A percentile compares a stretch with the other conserved stretches of the same genome.
Evolutionary conservation across 1,140 invertebrate species (phyloP).

Genomic region (Drosophila burlai): DNA sequence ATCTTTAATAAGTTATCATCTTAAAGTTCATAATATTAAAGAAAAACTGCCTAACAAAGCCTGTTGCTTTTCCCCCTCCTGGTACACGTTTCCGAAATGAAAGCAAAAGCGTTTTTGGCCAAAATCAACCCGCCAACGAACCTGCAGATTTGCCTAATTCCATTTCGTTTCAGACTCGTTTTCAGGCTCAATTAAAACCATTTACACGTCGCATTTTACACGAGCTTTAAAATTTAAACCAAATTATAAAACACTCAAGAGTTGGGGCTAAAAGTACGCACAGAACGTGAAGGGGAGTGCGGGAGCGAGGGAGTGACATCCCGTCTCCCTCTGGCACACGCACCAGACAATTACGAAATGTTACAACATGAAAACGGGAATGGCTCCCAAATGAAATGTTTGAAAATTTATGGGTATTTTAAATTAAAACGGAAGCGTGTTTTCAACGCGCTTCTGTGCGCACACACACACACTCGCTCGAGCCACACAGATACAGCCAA

Average conservation of each 20-base stretch:
- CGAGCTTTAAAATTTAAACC: slow-evolving; percentile 71
- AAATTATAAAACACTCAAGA: slow-evolving; percentile 68
- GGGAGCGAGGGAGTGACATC: background rate
- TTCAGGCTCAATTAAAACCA: slow-evolving; percentile 79
- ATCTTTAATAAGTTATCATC: background rate
- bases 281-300: slow-evolving; percentile 3
- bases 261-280: slow-evolving; percentile 4
- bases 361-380: slow-evolving; percentile 82
- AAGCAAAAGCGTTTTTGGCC: slow-evolving; percentile 15
- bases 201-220: slow-evolving; percentile 76
- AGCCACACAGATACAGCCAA: slow-evolving; percentile 67
- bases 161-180: slow-evolving; percentile 68
- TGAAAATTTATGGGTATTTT: slow-evolving; percentile 85
- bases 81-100: slow-evolving; percentile 2
- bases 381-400: slow-evolving; percentile 85
- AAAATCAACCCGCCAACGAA: slow-evolving; percentile 1
- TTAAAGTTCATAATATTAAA: background rate
- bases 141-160: slow-evolving; percentile 54
- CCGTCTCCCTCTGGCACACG: slow-evolving; percentile 29
- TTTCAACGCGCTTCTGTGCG: slow-evolving; percentile 66
- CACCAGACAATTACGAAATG: slow-evolving; percentile 80
- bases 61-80: slow-evolving; percentile 32
- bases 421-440: slow-evolving; percentile 85
- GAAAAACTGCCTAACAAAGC: background rate
- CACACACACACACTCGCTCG: slow-evolving; percentile 32